Base-by-base conservation (phyloP, 2,113 vertebrate species). In the Sialia sialis region DNA sequence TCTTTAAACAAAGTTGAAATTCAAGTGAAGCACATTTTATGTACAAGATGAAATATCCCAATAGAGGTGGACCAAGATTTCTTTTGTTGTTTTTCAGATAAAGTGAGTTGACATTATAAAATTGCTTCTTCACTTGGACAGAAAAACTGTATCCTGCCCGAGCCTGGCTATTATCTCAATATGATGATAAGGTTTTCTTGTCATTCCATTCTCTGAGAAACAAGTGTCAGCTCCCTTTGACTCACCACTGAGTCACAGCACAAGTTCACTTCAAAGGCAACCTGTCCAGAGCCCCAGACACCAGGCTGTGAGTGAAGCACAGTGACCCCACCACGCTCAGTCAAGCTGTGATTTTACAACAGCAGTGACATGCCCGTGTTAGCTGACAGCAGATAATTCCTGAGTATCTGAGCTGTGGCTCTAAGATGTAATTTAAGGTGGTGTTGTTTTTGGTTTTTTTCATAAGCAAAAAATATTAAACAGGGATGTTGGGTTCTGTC, bases 151-250 rank as follows among this genome's bases (percentile, higher is more conserved):
- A 27, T 68, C 56, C 78, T 90, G 41, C 43, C 48, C 69, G 63
- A 66, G 72, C 15, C 46, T 54, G 32, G 39, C 60, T 70, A 16
- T 78, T 72, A 64, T 38, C 69, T 75, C 52, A 44, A 23, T 21
- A 20, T 9, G 34, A 39, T 27, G 25, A 48, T 38, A 51, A 38
- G 17, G 16, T 78, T 86, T 88, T 56, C 18, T 9, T 81, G 60
- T 63, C 15, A 36, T 13, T 64, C 39, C 0, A 0, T 58, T 49
- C 34, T 70, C 69, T 62, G 38, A 62, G 66, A 66, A 76, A 54
- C 23, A 68, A 56, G 49, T 39, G 43, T 85, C 67, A 93, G 34
- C 76, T 73, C 80, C 27, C 59, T 91, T 89, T 44, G 90, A 73
- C 63, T 89, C 49, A 72, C 3, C 22, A 54, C 32, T 8, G 11